Base-by-base conservation (phyloP, 2,888 invertebrate species). In the Colostygia pectinataria region DNA sequence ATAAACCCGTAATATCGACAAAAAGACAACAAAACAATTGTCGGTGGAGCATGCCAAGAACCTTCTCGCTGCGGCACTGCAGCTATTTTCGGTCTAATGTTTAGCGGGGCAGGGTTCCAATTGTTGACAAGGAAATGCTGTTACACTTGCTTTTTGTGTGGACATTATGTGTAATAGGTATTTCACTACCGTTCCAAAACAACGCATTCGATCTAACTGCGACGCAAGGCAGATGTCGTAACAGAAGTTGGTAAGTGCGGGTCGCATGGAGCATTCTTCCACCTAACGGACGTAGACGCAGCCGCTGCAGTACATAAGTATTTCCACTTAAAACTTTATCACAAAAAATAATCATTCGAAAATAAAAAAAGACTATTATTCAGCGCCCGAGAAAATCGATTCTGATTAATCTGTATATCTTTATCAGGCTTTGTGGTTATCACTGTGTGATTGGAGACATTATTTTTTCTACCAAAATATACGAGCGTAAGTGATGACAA, bases 1-100 rank as follows among this genome's bases (percentile, higher is more conserved):
- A 88, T 87, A 86, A 86, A 87, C 83, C 80, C 71, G 86, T 83
- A 83, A 85, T 87, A 78, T 85, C 74, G 75, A 81, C 82, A 89
- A 88, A 88, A 88, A 84, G 83, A 82, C 75, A 70, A 83, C 77
- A 71, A 74, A 57, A 63, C 65, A 53, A 64, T 71, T 80, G 77
- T 72, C 75, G 71, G 60, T 71, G 68, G 63, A 74, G 71, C 77
- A 72, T 70, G 77, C 67, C 68, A 65, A 68, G 66, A 68, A 68
- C 67, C 65, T 61, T 61, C 60, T 50, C 41, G 54, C 52, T 53
- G 43, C 53, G 38, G 41, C 36, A 57, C 47, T 41, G 53, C 46
- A 43, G 53, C 70, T 59, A 79, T 65, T 73, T 49, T 72, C 63
- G 60, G 53, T 69, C 80, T 73, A 72, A 76, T 74, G 58, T 42